Evolutionary conservation across 2,888 invertebrate species (phyloP).

Genomic region (Tanypteryx hageni): DNA sequence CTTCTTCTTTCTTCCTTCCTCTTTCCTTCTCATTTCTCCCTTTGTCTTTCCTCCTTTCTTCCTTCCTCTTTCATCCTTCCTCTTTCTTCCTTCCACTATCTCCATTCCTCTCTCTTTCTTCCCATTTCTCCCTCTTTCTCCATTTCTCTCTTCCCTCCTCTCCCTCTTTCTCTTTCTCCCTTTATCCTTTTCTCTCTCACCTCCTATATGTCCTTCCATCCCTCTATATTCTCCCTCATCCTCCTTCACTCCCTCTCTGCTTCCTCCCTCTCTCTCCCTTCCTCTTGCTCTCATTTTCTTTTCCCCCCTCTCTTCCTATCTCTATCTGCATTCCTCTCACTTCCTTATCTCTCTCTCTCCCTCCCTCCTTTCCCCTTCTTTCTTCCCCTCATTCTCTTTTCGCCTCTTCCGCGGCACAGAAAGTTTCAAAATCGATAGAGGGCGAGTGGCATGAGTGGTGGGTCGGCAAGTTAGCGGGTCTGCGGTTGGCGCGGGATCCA

Average conservation of each 20-base stretch:
- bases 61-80: not conserved
- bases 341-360: not conserved
- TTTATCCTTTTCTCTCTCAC: not conserved
- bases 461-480: not conserved
- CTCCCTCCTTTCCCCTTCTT: not conserved
- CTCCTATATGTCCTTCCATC: not conserved
- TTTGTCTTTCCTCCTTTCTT: not conserved
- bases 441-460: not conserved
- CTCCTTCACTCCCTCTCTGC: not conserved
- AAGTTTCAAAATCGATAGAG: constrained; percentile 55
- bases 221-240: not conserved
- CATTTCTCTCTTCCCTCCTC: not conserved
- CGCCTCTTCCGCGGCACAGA: not conserved
- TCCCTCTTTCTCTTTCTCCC: not conserved
- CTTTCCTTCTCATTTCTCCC: not conserved
- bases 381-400: not conserved
- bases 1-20: not conserved
- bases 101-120: not conserved
- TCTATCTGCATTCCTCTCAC: not conserved
- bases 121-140: not conserved
- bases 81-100: not conserved
- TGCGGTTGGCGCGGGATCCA: constrained; percentile 53
- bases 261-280: not conserved
- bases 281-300: not conserved
- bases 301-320: not conserved